A percentile compares a stretch with the other conserved stretches of the same genome.
phyloP scores from a whole-genome alignment of 2,888 invertebrate species.

The Altica lythri region DNA sequence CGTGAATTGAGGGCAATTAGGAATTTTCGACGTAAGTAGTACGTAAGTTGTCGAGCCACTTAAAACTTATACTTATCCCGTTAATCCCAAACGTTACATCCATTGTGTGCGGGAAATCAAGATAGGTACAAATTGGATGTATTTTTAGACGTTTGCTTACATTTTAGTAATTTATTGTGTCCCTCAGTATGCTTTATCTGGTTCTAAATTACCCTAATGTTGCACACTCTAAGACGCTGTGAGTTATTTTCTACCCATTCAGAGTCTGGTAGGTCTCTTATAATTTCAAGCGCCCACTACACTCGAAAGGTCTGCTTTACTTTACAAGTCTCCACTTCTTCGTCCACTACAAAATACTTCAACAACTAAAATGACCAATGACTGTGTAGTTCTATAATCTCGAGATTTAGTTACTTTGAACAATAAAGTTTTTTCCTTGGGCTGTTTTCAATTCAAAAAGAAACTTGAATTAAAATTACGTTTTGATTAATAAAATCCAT shows the following conservation, averaged over 20 bases:
- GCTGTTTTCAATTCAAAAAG: slow-evolving; percentile 13
- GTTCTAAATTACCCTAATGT: slow-evolving; percentile 45
- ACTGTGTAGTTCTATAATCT: slow-evolving; percentile 27
- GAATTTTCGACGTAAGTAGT: slow-evolving; percentile 43
- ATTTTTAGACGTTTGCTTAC: slow-evolving; percentile 45
- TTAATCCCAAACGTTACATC: slow-evolving; percentile 47
- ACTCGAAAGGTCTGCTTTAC: slow-evolving; percentile 33
- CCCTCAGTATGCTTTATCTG: slow-evolving; percentile 44
- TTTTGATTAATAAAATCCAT: too few species aligned
- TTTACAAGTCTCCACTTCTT: slow-evolving; percentile 31
- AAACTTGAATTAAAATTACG: too few species aligned
- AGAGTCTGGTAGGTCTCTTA: slow-evolving; percentile 26
- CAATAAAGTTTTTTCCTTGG: slow-evolving; percentile 19
- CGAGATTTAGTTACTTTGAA: slow-evolving; percentile 21
- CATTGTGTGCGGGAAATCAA: slow-evolving; percentile 44
- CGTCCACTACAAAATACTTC: slow-evolving; percentile 30
- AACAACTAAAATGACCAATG: slow-evolving; percentile 33
- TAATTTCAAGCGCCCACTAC: slow-evolving; percentile 31
- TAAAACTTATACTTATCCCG: slow-evolving; percentile 44
- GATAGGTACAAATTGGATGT: slow-evolving; percentile 44
- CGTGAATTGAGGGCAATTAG: slow-evolving; percentile 42
- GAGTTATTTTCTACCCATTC: slow-evolving; percentile 42
- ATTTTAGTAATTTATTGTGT: slow-evolving; percentile 45
- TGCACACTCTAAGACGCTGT: slow-evolving; percentile 43
- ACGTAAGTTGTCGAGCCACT: slow-evolving; percentile 39